Evolutionary conservation across 1,140 invertebrate species (phyloP).

Genomic region (Saccostrea echinata): DNA sequence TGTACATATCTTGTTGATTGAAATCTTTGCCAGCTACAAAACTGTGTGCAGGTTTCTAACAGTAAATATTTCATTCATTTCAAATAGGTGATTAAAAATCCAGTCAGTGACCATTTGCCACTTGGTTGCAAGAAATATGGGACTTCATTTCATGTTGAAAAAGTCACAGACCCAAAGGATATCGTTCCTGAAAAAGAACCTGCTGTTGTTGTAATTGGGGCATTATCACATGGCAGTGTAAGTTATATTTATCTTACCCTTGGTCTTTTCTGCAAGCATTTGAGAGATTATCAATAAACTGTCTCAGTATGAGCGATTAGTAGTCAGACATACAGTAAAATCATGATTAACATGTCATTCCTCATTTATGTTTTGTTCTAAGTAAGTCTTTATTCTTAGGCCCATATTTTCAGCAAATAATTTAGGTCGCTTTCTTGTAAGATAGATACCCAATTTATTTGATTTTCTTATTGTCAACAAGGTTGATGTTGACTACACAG

Average conservation of each 20-base stretch:
- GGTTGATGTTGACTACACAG: constrained; percentile 93
- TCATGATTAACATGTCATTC: neutral
- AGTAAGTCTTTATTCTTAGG: neutral
- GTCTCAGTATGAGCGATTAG: neutral
- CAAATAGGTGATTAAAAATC: constrained; percentile 94
- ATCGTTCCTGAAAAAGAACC: constrained; percentile 92
- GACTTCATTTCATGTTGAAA: constrained; percentile 93
- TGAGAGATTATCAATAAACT: neutral
- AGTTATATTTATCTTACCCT: constrained; percentile 58
- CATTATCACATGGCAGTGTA: constrained; percentile 97
- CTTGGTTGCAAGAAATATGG: constrained; percentile 94
- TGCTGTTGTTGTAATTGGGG: constrained; percentile 94
- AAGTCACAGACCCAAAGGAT: constrained; percentile 88
- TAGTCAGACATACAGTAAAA: neutral
- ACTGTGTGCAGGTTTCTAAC: too few species aligned
- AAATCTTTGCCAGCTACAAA: too few species aligned
- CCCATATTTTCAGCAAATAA: neutral
- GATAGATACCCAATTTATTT: neutral
- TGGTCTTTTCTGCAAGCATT: neutral
- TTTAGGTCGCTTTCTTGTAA: neutral
- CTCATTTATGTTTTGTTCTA: neutral
- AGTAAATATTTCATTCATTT: too few species aligned
- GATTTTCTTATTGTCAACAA: constrained; percentile 73
- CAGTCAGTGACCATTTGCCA: constrained; percentile 96
- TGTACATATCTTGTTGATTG: too few species aligned